Conservation (phyloP, 2,113 vertebrate species). For the Archilochus colubris region DNA sequence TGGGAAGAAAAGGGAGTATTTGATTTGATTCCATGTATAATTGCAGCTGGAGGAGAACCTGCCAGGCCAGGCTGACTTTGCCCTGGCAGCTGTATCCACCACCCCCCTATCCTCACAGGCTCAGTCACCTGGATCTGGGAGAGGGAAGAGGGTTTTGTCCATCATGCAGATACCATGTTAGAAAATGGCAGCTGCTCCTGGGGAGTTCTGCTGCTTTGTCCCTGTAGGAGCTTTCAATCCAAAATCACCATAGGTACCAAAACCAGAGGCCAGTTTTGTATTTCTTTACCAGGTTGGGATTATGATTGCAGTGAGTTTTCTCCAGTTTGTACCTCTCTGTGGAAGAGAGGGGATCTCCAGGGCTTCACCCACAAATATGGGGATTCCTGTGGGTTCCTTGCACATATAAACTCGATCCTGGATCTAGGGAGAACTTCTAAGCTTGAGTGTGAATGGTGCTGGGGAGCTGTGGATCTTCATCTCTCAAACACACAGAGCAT, state of each 20-base stretch:
- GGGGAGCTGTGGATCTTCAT: not conserved
- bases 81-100: not conserved
- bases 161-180: not conserved
- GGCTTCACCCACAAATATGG: not conserved
- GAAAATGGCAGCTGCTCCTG: not conserved
- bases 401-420: rapidly evolving
- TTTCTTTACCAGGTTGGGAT: rapidly evolving
- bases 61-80: not conserved
- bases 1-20: not conserved
- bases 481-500: not conserved
- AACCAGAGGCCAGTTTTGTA: not conserved
- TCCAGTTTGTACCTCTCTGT: not conserved
- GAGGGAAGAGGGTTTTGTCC: not conserved
- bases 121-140: not conserved
- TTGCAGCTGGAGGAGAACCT: not conserved
- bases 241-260: not conserved
- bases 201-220: not conserved
- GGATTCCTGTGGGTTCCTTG: not conserved
- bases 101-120: not conserved
- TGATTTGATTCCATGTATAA: rapidly evolving
- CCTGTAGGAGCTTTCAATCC: not conserved
- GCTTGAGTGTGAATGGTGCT: not conserved
- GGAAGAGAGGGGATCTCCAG: not conserved
- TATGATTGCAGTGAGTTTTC: not conserved
- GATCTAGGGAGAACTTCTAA: not conserved